A percentile compares a stretch with the other conserved stretches of the same genome.
These are phyloP conservation scores for Sinonovacula constricta DNA, from an alignment of 1,140 invertebrate species.

Conservation along the genomic window DNA sequence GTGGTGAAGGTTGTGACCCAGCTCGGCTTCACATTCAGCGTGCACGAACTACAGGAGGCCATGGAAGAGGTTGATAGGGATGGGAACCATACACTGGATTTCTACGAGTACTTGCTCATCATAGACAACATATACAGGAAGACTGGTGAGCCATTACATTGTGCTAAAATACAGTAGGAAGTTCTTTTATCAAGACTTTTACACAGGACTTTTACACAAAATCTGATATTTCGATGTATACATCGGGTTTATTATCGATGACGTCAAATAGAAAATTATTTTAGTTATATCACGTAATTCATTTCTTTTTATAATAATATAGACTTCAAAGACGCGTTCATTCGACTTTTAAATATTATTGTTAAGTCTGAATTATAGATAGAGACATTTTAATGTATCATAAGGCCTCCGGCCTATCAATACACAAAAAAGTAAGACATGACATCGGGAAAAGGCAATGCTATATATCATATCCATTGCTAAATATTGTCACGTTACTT, in stretches of 20 bases:
- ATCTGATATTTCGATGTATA: neutral
- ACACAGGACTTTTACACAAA: neutral
- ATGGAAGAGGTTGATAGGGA: slow-evolving; percentile 66
- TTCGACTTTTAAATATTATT: neutral
- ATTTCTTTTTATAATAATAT: neutral
- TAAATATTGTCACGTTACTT: neutral
- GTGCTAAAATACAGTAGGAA: neutral
- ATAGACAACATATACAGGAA: slow-evolving; percentile 56
- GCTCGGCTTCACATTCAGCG: slow-evolving; percentile 60
- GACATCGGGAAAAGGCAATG: neutral
- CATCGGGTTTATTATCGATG: neutral
- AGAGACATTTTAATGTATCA: neutral
- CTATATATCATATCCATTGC: neutral
- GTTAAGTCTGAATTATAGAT: neutral
- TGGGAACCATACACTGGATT: slow-evolving; percentile 59
- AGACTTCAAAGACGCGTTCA: neutral
- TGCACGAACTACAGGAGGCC: slow-evolving; percentile 59
- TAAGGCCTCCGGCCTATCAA: no score
- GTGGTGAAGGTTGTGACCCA: slow-evolving; percentile 59
- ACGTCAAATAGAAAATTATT: neutral
- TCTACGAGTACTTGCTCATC: slow-evolving; percentile 66
- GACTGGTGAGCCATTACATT: slow-evolving; percentile 45
- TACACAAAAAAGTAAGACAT: no score
- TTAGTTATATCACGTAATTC: neutral
- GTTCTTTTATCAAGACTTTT: neutral